These are phyloP conservation scores for Motacilla alba DNA, from an alignment of 2,113 vertebrate species.

Conservation along the genomic window DNA sequence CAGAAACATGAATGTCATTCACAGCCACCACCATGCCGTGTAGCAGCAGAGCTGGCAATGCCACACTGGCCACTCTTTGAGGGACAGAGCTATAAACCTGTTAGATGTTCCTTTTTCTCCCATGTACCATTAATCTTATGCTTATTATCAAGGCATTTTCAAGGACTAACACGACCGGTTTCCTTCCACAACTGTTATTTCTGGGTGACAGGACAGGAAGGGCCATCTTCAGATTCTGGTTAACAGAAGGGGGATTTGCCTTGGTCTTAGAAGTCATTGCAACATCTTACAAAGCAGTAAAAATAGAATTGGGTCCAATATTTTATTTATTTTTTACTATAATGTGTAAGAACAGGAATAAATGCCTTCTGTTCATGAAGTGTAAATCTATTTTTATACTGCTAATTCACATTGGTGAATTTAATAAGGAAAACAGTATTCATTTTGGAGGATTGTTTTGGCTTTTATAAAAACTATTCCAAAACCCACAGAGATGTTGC, in stretches of 20 bases:
- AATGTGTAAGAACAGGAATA: not conserved
- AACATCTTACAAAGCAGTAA: not conserved
- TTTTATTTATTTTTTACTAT: not conserved
- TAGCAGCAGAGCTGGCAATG: not conserved
- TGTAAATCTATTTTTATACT: not conserved
- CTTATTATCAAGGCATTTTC: not conserved
- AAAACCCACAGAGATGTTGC: not conserved
- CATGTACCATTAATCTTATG: not conserved
- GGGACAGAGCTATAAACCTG: not conserved
- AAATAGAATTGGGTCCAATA: not conserved
- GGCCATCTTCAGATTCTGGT: not conserved
- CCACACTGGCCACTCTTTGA: not conserved
- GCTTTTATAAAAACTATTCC: not conserved
- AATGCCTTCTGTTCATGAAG: not conserved
- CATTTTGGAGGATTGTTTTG: not conserved
- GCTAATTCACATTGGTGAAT: not conserved
- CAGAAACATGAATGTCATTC: not conserved
- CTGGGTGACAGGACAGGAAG: not conserved
- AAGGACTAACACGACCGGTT: not conserved
- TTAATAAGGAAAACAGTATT: not conserved
- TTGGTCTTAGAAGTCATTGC: not conserved
- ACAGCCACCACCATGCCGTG: rapidly evolving
- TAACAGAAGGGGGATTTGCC: not conserved
- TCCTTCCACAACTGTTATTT: not conserved
- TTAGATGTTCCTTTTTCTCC: not conserved